A percentile compares a stretch with the other conserved stretches of the same genome.
Evolutionary conservation across 2,797 vertebrate genomes (phyloP).

Genomic region (Graptemys geographica): DNA sequence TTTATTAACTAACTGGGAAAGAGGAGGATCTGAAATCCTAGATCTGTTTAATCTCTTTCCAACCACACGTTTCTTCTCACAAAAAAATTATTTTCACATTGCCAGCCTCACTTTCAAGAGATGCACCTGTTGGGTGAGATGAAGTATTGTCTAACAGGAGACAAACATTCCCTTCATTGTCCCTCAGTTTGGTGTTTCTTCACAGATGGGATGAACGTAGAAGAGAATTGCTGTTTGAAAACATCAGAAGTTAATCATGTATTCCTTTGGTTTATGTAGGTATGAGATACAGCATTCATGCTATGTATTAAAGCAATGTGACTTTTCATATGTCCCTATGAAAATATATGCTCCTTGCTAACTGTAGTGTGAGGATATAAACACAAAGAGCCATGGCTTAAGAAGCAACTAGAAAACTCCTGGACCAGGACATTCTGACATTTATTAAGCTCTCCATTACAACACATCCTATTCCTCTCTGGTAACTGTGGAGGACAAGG

Average conservation of each 20-base stretch:
- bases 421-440: neutral
- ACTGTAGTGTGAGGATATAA: neutral
- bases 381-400: neutral
- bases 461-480: neutral
- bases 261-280: neutral
- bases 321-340: neutral
- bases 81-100: neutral
- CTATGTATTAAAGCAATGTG: too few species aligned
- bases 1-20: neutral
- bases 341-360: neutral
- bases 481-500: neutral
- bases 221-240: neutral
- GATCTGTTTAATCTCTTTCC: neutral
- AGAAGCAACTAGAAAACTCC: neutral
- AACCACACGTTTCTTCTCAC: neutral
- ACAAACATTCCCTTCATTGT: neutral
- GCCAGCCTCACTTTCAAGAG: neutral
- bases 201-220: neutral
- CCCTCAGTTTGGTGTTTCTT: neutral
- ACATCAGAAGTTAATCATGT: neutral
- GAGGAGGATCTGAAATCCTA: neutral
- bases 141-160: neutral
- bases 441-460: neutral
- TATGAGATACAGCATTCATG: neutral
- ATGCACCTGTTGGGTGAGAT: neutral